Evolutionary conservation across 2,888 invertebrate species (phyloP).

Genomic region (Neoitamus cyanurus): DNA sequence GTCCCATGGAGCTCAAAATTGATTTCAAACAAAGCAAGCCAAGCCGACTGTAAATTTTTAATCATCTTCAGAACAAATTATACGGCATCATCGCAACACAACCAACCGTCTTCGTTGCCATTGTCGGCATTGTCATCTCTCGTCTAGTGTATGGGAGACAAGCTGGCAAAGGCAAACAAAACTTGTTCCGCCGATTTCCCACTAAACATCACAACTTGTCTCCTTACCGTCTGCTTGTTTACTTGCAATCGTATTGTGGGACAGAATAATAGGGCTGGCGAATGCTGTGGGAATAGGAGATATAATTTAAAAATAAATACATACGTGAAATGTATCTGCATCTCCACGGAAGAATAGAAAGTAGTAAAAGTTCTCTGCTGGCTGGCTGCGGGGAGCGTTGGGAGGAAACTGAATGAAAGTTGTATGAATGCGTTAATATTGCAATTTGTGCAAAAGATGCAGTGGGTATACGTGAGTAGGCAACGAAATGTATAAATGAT

Average conservation of each 20-base stretch:
- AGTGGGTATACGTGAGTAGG: background rate
- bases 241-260: background rate
- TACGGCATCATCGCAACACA: background rate
- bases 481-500: background rate
- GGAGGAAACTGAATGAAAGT: background rate
- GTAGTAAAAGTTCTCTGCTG: background rate
- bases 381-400: background rate
- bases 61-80: background rate
- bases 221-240: background rate
- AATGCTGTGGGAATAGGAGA: background rate
- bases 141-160: background rate
- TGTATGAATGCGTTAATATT: background rate
- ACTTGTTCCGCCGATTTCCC: background rate
- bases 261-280: background rate
- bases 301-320: background rate
- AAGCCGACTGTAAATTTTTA: background rate
- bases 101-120: background rate
- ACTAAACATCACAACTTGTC: background rate
- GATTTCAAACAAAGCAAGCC: background rate
- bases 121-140: background rate
- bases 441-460: background rate
- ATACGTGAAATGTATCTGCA: background rate
- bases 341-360: background rate
- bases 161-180: background rate
- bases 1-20: background rate